A percentile compares a stretch with the other conserved stretches of the same genome.
Conservation (phyloP, 2,797 vertebrate genomes). For the Muscicapa striata region DNA sequence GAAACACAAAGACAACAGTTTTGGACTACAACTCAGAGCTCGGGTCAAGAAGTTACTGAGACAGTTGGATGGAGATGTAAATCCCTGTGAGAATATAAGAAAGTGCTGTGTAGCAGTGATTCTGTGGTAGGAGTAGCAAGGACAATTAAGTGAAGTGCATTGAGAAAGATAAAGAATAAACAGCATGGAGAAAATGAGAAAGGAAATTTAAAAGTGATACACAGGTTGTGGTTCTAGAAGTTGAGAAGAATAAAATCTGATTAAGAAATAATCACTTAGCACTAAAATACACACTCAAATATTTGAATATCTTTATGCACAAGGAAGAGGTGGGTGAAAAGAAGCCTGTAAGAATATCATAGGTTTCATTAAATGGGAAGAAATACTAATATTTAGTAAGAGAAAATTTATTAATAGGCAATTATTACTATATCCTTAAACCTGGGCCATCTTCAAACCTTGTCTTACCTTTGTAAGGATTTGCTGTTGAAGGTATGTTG, state of each 20-base stretch:
- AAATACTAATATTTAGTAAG: not conserved
- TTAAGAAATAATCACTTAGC: not conserved
- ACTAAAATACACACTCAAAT: not conserved
- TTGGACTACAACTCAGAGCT: not conserved
- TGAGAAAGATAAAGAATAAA: not conserved
- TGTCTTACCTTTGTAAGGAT: not conserved
- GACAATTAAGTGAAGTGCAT: not conserved
- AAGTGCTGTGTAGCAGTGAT: not conserved
- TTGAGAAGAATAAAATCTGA: not conserved
- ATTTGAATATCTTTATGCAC: not conserved
- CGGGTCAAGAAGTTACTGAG: not conserved
- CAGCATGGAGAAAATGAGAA: not conserved
- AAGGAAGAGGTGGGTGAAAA: not conserved
- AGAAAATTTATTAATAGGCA: not conserved
- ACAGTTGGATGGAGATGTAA: not conserved
- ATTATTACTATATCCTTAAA: not conserved
- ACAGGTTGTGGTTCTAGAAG: not conserved
- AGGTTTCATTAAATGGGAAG: not conserved
- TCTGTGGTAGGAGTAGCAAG: not conserved
- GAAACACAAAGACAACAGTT: not conserved
- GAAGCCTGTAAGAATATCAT: not conserved
- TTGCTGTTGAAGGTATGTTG: not conserved
- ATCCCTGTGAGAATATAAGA: not conserved
- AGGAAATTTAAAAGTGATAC: not conserved
- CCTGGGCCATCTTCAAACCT: not conserved